phyloP scores from a whole-genome alignment of 2,797 vertebrate species.

The Hirundo rustica region DNA sequence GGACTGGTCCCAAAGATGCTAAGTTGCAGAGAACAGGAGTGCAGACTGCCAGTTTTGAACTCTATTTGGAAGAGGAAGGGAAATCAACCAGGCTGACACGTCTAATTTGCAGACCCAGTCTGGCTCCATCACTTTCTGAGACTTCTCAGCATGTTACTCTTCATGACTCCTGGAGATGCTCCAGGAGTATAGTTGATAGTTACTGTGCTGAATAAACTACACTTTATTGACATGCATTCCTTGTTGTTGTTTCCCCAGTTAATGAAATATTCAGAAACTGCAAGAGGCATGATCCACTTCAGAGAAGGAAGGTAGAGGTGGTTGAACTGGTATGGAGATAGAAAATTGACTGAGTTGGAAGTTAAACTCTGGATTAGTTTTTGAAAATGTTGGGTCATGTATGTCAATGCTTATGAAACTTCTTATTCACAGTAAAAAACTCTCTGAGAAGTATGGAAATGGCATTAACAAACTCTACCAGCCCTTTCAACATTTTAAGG shows the following conservation, averaged over 20 bases:
- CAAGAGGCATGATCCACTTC: not conserved
- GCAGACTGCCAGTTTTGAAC: not conserved
- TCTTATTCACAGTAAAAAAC: not conserved
- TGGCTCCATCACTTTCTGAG: not conserved
- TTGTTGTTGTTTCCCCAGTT: not conserved
- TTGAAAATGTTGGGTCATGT: not conserved
- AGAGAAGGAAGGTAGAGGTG: not conserved
- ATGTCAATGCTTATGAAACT: not conserved
- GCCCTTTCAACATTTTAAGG: not conserved
- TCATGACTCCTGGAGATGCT: not conserved
- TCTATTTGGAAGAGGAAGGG: not conserved
- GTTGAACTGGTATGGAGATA: not conserved
- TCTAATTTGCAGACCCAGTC: not conserved
- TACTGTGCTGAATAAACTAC: not conserved
- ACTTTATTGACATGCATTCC: not conserved
- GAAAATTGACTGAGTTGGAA: not conserved
- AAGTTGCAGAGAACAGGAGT: not conserved
- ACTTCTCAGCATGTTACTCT: not conserved
- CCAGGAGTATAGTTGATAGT: not conserved
- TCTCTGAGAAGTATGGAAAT: not conserved
- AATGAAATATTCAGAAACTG: not conserved
- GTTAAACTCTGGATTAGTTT: not conserved
- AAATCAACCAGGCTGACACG: not conserved
- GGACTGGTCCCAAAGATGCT: not conserved
- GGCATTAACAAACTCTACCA: not conserved